These are phyloP conservation scores for Trachelus iudaicus DNA, from an alignment of 2,888 invertebrate species.

Conservation along the genomic window DNA sequence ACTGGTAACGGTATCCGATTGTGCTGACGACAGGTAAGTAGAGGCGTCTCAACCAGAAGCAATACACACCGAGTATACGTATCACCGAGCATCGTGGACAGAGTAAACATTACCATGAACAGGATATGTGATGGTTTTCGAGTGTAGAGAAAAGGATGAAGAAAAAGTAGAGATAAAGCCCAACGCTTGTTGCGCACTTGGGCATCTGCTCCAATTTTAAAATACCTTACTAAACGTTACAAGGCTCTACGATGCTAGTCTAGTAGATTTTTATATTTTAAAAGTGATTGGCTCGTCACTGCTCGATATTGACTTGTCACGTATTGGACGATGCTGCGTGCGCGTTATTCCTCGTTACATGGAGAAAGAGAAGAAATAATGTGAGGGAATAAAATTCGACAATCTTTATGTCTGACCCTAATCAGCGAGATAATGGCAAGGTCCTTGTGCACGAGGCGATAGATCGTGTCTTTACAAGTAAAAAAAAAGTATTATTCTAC, in stretches of 20 bases:
- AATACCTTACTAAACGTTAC: background rate
- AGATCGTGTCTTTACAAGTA: no score
- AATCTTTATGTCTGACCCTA: background rate
- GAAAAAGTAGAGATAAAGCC: background rate
- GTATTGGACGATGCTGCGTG: background rate
- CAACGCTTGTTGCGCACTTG: background rate
- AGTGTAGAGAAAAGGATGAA: background rate
- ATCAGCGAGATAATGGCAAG: background rate
- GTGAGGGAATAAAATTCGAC: background rate
- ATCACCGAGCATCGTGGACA: background rate
- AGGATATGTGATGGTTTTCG: background rate
- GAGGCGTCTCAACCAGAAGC: background rate
- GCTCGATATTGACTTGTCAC: background rate
- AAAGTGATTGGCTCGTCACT: background rate
- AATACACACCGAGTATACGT: background rate
- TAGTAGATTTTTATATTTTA: background rate
- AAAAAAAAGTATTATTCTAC: background rate
- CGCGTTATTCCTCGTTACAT: background rate
- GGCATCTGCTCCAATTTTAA: background rate
- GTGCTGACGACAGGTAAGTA: background rate
- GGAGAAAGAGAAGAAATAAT: background rate
- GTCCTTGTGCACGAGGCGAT: no score
- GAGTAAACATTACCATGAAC: background rate
- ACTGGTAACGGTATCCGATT: background rate
- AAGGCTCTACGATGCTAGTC: background rate